phyloP scores from a whole-genome alignment of 2,113 vertebrate genomes.

The Amphilophus citrinellus region DNA sequence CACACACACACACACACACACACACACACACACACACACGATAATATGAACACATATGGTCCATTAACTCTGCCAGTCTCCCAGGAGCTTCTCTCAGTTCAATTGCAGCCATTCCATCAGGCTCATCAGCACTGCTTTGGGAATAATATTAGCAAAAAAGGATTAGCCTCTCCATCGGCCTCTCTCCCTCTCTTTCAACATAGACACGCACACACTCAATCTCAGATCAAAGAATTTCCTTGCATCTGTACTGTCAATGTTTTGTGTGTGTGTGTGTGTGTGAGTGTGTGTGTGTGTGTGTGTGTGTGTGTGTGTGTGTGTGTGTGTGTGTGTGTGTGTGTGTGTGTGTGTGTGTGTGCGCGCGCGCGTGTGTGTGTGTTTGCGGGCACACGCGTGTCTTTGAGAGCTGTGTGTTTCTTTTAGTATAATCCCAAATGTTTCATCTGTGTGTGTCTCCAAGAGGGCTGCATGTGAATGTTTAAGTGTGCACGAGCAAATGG shows the following conservation, averaged over 20 bases:
- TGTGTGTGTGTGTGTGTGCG: too few species aligned
- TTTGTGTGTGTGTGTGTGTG: not conserved
- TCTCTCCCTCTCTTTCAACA: not conserved
- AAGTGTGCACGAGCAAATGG: not conserved
- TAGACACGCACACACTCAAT: not conserved
- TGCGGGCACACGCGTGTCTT: not conserved
- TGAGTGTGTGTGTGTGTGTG: too few species aligned
- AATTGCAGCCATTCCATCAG: constrained; percentile 65
- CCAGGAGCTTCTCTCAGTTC: constrained; percentile 64
- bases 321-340: not conserved
- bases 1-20: constrained; percentile 16
- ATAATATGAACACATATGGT: constrained; percentile 69
- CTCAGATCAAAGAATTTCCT: not conserved
- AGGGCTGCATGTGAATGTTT: constrained; percentile 23
- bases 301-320: too few species aligned
- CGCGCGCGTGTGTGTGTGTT: too few species aligned
- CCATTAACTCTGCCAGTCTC: constrained; percentile 64
- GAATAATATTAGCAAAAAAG: constrained; percentile 65
- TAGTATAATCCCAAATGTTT: not conserved
- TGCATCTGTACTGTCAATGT: not conserved
- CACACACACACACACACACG: not conserved
- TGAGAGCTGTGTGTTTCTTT: not conserved
- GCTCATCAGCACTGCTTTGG: constrained; percentile 65
- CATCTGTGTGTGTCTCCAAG: constrained; percentile 26
- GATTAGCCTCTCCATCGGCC: constrained; percentile 51